Base-by-base conservation (phyloP, 2,797 vertebrate species). In the Siniperca undulata region DNA sequence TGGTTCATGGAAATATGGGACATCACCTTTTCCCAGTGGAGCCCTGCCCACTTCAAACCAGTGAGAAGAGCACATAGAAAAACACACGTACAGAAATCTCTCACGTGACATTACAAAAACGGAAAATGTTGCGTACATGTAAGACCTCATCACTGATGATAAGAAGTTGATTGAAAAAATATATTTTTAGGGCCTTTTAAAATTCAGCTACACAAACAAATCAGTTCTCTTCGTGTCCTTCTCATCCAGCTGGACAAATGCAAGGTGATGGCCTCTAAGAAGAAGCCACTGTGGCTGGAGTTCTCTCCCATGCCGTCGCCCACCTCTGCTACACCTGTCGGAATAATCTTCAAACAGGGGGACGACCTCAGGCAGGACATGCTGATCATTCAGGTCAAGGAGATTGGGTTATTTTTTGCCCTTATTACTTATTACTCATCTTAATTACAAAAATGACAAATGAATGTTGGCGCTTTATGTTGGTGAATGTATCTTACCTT, bases 301-400 rank as follows among this genome's bases (percentile, higher is more conserved):
- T 97, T 97, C 74, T 86, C 77, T 62, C 88, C 92, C 56, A 92
- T 94, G 83, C 85, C 92, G 1, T 95, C 95, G 0, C 94, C 95
- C 46, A 89, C 74, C 20, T 70, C 91, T 6, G 3, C 77, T 34
- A 69, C 91, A 48, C 91, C 95, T 7, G 93, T 96, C 0, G 95
- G 95, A 16, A 94, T 97, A 27, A 96, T 97, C 87, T 97, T 97
- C 86, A 97, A 97, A 88, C 76, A 95, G 30, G 96, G 96, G 0
- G 96, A 97, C 60, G 96, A 97, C 90, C 95, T 97, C 38, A 84
- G 96, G 46, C 96, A 97, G 92, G 96, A 97, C 91, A 97, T 97
- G 96, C 93, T 97, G 38, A 81, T 97, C 82, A 93, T 97, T 78
- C 95, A 97, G 95, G 96, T 96, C 14, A 58, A 66, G 27, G 5